phyloP scores from a whole-genome alignment of 2,888 invertebrate species.

The Trissolcus brochymenae region DNA sequence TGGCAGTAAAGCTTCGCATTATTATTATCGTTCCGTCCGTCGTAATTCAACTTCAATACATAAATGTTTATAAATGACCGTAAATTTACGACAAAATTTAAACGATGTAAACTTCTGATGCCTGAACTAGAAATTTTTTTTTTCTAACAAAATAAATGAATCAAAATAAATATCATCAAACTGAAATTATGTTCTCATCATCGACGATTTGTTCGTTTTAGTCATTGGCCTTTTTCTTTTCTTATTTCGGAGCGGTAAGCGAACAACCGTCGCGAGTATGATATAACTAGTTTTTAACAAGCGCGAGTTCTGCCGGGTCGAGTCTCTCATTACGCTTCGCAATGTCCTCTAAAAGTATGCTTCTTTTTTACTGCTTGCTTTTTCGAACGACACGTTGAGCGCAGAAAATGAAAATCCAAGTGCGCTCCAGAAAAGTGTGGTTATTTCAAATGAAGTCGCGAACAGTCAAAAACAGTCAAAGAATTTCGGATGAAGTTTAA shows the following conservation, averaged over 20 bases:
- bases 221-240: background rate
- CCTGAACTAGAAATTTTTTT: too few species aligned
- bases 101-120: too few species aligned
- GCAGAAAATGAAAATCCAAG: slow-evolving; percentile 45
- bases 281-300: slow-evolving; percentile 59
- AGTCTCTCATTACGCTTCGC: slow-evolving; percentile 57
- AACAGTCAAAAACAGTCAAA: slow-evolving; percentile 39
- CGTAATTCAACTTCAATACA: slow-evolving; percentile 30
- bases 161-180: background rate
- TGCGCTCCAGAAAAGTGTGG: slow-evolving; percentile 43
- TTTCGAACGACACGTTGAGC: slow-evolving; percentile 52
- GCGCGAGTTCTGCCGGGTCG: slow-evolving; percentile 54
- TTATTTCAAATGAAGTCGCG: slow-evolving; percentile 44
- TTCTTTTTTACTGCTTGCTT: slow-evolving; percentile 47
- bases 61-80: slow-evolving; percentile 11
- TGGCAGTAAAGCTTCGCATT: slow-evolving; percentile 25
- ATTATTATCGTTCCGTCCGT: slow-evolving; percentile 21
- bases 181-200: background rate
- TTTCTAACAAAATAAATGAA: background rate
- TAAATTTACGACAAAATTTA: background rate
- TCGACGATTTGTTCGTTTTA: background rate
- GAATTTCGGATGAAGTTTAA: slow-evolving; percentile 27
- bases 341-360: slow-evolving; percentile 53
- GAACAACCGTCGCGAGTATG: slow-evolving; percentile 39
- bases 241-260: slow-evolving; percentile 28